phyloP scores from a whole-genome alignment of 2,888 invertebrate species.

The Chymomyza procnemis region DNA sequence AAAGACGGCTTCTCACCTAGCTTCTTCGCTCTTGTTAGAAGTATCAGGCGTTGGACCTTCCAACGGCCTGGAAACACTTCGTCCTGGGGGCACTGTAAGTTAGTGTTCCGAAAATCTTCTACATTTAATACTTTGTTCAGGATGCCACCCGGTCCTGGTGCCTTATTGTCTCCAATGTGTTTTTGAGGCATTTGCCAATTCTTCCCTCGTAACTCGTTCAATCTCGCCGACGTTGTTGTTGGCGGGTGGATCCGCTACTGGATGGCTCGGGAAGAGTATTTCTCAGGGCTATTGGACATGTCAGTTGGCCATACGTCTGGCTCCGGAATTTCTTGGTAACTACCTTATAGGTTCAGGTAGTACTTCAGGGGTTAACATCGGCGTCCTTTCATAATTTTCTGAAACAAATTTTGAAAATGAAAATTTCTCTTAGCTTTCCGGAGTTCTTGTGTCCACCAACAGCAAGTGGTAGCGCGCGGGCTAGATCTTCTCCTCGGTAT shows the following conservation, averaged over 20 bases:
- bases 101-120: neutral
- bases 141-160: neutral
- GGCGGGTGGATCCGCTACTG: neutral
- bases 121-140: neutral
- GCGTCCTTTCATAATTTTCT: too few species aligned
- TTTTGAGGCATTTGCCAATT: too few species aligned
- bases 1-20: neutral
- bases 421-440: too few species aligned
- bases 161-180: neutral
- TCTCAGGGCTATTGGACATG: too few species aligned
- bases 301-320: too few species aligned
- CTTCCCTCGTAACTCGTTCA: neutral
- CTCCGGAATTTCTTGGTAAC: too few species aligned
- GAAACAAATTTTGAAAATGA: too few species aligned
- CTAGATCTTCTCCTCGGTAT: neutral
- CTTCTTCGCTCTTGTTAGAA: neutral
- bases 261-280: neutral
- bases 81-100: neutral
- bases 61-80: neutral
- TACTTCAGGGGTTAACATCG: too few species aligned
- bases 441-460: neutral
- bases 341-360: too few species aligned
- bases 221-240: neutral
- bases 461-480: neutral
- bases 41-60: neutral